Evolutionary conservation across 2,797 vertebrate species (phyloP).

Genomic region (Siniperca undulata): DNA sequence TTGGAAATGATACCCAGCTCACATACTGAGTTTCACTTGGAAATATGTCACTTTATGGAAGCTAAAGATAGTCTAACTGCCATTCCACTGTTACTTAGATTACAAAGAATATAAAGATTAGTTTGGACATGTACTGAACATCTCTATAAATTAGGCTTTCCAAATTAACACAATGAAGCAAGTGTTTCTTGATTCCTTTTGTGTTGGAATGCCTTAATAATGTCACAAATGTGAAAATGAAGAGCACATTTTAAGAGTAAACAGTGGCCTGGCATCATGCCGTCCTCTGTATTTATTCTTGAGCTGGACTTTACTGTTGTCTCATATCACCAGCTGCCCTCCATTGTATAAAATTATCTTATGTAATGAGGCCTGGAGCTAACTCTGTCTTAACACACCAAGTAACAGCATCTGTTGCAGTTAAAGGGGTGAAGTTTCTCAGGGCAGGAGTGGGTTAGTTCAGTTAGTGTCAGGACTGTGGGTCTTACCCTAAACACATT

Average conservation of each 20-base stretch:
- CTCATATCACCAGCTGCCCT: conserved; percentile 16
- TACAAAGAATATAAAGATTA: background rate
- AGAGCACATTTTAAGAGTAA: background rate
- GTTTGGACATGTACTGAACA: background rate
- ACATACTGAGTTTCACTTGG: background rate
- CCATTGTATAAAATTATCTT: conserved; percentile 19
- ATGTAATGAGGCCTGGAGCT: conserved; percentile 24
- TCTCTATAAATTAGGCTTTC: background rate
- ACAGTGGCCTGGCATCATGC: background rate
- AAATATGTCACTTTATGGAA: background rate
- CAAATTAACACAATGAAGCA: background rate
- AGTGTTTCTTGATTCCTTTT: background rate
- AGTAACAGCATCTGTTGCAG: conserved; percentile 2
- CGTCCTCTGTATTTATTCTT: background rate
- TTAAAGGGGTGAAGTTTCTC: background rate
- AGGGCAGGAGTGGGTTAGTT: conserved; percentile 8
- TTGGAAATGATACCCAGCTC: background rate
- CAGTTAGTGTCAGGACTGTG: conserved; percentile 11
- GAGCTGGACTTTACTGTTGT: conserved; percentile 2
- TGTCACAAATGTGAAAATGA: background rate
- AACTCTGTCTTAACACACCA: conserved; percentile 8
- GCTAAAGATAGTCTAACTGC: background rate
- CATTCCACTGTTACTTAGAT: background rate
- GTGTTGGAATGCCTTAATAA: background rate
- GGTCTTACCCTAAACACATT: conserved; percentile 41